Percentiles rank a stretch among this genome's conserved stretches.
These are phyloP conservation scores for Parotocinclus haroldoi DNA, from an alignment of 2,797 vertebrate species.

Conservation along the genomic window DNA sequence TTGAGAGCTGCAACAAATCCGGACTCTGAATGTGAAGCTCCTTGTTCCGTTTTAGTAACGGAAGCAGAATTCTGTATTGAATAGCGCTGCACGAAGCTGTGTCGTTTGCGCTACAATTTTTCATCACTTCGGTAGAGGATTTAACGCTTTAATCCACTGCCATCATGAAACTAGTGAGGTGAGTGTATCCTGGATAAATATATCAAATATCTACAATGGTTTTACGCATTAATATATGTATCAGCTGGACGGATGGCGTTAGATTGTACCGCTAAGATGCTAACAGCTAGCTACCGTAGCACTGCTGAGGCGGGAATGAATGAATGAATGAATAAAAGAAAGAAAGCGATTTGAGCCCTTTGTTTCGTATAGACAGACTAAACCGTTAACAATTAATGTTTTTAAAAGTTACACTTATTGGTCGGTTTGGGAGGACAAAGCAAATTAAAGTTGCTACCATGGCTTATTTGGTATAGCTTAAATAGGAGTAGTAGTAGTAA, in stretches of 20 bases:
- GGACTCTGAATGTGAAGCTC: not conserved
- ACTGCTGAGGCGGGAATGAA: conserved; percentile 12
- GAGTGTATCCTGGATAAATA: not conserved
- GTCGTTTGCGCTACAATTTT: conserved; percentile 64
- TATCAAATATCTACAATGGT: fast-evolving
- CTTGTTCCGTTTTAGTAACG: conserved; percentile 28
- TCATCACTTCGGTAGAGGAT: conserved; percentile 62
- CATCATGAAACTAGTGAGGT: conserved; percentile 79
- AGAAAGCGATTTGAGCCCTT: no score
- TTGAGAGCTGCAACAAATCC: not conserved
- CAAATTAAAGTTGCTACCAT: no score
- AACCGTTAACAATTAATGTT: no score
- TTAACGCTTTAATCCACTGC: conserved; percentile 52
- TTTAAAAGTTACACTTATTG: no score
- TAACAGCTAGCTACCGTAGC: conserved; percentile 2
- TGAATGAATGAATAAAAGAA: not conserved
- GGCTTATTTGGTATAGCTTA: no score
- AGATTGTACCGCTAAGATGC: conserved; percentile 53
- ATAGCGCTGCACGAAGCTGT: conserved; percentile 55
- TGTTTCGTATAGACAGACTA: no score
- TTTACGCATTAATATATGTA: fast-evolving
- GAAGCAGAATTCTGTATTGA: conserved; percentile 33
- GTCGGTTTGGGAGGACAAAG: no score
- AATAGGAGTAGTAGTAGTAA: no score
- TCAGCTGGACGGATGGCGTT: conserved; percentile 51